phyloP scores from a whole-genome alignment of 2,888 invertebrate species.

The Priapulus caudatus region DNA sequence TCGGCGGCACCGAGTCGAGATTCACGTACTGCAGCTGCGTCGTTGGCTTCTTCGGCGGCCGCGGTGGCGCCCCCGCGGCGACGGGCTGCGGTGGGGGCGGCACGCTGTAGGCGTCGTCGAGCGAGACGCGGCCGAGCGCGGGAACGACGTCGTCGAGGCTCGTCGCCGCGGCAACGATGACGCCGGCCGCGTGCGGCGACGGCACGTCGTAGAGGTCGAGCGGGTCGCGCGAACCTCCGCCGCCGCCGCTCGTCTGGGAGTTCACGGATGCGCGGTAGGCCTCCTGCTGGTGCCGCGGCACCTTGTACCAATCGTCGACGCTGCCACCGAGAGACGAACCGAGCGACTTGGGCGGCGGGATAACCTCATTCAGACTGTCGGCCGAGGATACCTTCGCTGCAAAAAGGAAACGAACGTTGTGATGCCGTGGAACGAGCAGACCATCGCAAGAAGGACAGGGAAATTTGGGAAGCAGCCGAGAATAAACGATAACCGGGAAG shows the following conservation, averaged over 20 bases:
- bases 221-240: neutral
- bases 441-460: no score
- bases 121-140: neutral
- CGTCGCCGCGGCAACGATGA: neutral
- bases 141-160: neutral
- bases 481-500: no score
- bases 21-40: slow-evolving; percentile 25
- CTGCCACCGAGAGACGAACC: no score
- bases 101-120: neutral
- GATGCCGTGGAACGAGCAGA: no score
- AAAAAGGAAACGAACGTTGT: no score
- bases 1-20: slow-evolving; percentile 2
- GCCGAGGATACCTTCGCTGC: no score
- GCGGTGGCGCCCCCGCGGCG: slow-evolving; percentile 15
- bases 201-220: neutral
- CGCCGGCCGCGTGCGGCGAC: neutral
- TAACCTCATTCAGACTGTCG: slow-evolving; percentile 21
- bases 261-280: no score
- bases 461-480: no score
- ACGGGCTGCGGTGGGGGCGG: neutral
- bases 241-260: neutral
- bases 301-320: slow-evolving; percentile 19
- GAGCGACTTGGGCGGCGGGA: neutral
- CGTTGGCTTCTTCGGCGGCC: slow-evolving; percentile 15
- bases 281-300: slow-evolving; percentile 25